Conservation (phyloP, 2,888 invertebrate species). For the Agrochola circellaris region DNA sequence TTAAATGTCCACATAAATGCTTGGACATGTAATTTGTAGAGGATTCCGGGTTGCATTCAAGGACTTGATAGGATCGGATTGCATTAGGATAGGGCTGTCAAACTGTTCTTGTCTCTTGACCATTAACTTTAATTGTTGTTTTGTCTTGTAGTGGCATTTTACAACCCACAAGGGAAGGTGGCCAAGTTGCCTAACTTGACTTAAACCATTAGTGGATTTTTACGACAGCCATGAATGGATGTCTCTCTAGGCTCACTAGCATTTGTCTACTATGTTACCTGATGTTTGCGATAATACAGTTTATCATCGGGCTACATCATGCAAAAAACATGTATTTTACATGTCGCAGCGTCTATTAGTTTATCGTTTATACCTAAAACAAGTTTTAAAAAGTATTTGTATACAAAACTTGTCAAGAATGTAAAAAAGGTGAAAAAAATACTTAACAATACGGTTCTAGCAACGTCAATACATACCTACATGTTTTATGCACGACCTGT, state of each 20-base stretch:
- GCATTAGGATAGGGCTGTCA: neutral
- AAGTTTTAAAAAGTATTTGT: neutral
- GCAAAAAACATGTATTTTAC: neutral
- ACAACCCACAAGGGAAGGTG: neutral
- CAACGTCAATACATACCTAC: neutral
- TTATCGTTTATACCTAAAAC: neutral
- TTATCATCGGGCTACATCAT: no score
- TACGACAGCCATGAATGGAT: neutral
- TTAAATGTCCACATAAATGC: conserved; percentile 48
- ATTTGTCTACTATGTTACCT: neutral
- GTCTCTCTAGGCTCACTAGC: neutral
- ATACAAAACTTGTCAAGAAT: neutral
- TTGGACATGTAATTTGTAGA: conserved; percentile 50
- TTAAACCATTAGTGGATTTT: neutral
- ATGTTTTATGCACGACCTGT: no score
- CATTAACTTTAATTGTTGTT: neutral
- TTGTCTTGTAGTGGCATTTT: neutral
- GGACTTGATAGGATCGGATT: conserved; percentile 18
- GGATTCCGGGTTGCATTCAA: conserved; percentile 24
- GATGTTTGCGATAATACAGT: neutral
- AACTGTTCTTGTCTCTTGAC: neutral
- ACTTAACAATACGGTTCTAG: neutral
- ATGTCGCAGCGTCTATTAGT: neutral
- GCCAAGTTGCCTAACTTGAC: neutral
- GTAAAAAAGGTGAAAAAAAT: neutral